phyloP scores from a whole-genome alignment of 2,888 invertebrate species.

The Laothoe populi region DNA sequence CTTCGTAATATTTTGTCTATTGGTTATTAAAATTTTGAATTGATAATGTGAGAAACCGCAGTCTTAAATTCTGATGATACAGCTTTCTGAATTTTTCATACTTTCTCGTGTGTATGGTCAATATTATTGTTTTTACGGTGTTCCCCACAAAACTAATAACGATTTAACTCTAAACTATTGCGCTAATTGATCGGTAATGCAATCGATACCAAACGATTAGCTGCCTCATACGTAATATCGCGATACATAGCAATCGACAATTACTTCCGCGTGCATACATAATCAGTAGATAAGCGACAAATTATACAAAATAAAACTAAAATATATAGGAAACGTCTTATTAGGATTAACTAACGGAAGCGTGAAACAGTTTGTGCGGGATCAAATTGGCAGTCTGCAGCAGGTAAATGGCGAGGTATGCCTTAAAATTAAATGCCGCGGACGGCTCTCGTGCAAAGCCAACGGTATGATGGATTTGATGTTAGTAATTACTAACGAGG shows the following conservation, averaged over 20 bases:
- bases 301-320: not conserved
- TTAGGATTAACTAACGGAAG: constrained; percentile 21
- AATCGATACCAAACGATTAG: constrained; percentile 10
- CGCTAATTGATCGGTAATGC: constrained; percentile 3
- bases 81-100: too few species aligned
- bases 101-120: too few species aligned
- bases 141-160: not conserved
- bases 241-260: constrained; percentile 17
- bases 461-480: constrained; percentile 8
- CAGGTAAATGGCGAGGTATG: constrained; percentile 12
- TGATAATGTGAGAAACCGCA: too few species aligned
- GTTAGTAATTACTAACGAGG: not conserved
- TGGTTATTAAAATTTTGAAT: too few species aligned
- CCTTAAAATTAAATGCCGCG: not conserved
- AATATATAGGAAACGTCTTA: constrained; percentile 14
- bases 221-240: constrained; percentile 6
- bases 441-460: constrained; percentile 10
- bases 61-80: too few species aligned
- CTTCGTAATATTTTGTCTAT: too few species aligned
- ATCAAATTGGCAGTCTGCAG: constrained; percentile 16
- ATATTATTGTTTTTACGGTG: too few species aligned
- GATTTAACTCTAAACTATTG: not conserved
- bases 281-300: not conserved
- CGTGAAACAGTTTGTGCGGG: constrained; percentile 16
- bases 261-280: constrained; percentile 11